phyloP scores from a whole-genome alignment of 2,113 vertebrate genomes.

The Chaetorhynchus papuensis region DNA sequence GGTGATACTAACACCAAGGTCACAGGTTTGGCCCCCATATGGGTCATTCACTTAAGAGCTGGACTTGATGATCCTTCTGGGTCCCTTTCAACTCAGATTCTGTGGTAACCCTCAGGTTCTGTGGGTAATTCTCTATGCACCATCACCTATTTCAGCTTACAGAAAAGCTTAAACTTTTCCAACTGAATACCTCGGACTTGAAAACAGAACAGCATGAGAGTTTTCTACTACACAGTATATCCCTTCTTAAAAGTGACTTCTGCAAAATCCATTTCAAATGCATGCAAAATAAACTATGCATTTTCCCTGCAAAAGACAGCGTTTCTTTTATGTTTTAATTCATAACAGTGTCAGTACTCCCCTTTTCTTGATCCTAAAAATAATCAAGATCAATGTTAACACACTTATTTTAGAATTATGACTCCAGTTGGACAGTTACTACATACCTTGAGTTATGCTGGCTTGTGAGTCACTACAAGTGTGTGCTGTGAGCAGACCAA shows the following conservation, averaged over 20 bases:
- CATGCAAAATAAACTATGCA: not conserved
- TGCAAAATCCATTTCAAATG: not conserved
- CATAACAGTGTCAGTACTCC: not conserved
- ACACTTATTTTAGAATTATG: not conserved
- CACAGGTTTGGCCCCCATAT: rapidly evolving
- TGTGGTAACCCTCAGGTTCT: not conserved
- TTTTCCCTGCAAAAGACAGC: not conserved
- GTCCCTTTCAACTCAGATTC: not conserved
- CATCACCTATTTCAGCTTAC: not conserved
- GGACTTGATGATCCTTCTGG: not conserved
- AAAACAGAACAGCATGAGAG: not conserved
- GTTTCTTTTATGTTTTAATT: not conserved
- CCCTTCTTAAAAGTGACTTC: not conserved
- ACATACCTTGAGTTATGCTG: not conserved
- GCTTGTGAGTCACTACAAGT: not conserved
- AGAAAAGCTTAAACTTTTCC: not conserved
- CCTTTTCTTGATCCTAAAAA: not conserved
- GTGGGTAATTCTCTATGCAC: not conserved
- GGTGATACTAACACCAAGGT: not conserved
- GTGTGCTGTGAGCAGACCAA: not conserved
- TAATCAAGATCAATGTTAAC: not conserved
- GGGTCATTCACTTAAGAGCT: not conserved
- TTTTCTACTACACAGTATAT: not conserved
- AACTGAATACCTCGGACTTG: rapidly evolving
- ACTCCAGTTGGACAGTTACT: not conserved